Evolutionary conservation across 2,797 vertebrate genomes (phyloP), one percentile per base, ranked within the genome.

Genomic region (Capromys pilorides): DNA sequence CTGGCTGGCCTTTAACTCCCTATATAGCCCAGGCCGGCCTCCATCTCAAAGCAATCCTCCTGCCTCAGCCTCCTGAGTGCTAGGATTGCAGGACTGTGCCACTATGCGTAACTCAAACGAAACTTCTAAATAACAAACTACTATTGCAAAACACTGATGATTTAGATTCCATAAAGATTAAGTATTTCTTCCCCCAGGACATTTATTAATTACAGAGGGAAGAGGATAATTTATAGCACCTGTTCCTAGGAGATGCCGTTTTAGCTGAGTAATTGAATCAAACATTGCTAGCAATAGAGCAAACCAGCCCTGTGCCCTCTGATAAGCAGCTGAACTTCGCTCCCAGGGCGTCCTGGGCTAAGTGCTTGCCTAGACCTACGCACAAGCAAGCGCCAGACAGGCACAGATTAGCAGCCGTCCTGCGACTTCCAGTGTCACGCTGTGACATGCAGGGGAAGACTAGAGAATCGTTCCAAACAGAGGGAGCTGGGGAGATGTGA

Each of bases 121-220:
- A 41, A 57, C 62, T 59, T 85, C 51, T 66, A 87, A 87, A 95
- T 77, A 67, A 90, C 62, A 90, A 75, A 67, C 79, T 67, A 88
- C 67, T 86, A 28, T 87, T 95, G 64, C 41, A 80, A 90, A 92
- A 90, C 73, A 85, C 4, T 36, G 66, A 95, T 28, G 66, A 95
- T 87, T 88, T 78, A 90, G 28, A 92, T 88, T 90, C 66, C 22
- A 92, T 90, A 88, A 83, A 94, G 88, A 88, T 82, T 54, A 94
- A 83, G 21, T 87, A 26, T 87, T 89, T 88, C 11, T 86, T 83
- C 41, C 89, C 81, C 51, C 14, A 79, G 71, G 71, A 67, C n/a
- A 49, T 62, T 82, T 89, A 51, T 59, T 91, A 83, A 91, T 94
- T 91, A 91, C 57, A 61, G 54, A 89, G 36, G 59, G 85, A 82